Base-by-base conservation (phyloP, 2,888 invertebrate species). In the Stratiomys singularior region DNA sequence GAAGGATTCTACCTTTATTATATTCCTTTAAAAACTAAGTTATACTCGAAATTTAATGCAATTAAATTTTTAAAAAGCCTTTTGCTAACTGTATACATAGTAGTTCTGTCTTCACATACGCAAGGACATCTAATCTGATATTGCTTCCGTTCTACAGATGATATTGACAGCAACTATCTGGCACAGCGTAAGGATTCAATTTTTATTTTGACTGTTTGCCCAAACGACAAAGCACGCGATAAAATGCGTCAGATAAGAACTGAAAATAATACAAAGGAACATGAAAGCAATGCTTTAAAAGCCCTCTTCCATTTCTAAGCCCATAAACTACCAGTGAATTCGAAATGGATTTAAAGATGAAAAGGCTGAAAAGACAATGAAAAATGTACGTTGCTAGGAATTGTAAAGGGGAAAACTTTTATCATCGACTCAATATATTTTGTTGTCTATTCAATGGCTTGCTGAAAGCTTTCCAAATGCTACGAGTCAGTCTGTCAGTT, bases 271-370 rank as follows among this genome's bases (percentile, higher is more conserved):
- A 13, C 15, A 18, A 52, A 18, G 52, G 52, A 52, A 3, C n/a
- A 52, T 52, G 52, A 52, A 52, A 15, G 52, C 4, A 37, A 5
- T 18, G 15, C 52, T 52, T 52, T 18, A 18, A 18, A 52, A 52
- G 18, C 18, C 4, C 3, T 4, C 15, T 52, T 37, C 37, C 37
- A 37, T 52, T 13, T 5, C 18, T n/a, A 5, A 52, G 52, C 18
- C n/a, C 18, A 66, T 52, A 52, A 76, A 25, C 66, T 47, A 66
- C 66, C 64, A 46, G 66, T 47, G 37, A 52, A 47, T 52, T 64
- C 76, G 28, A 76, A 76, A 76, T 76, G 66, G 76, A 66, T 66
- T 76, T 76, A 27, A 66, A 76, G 76, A 64, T 76, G 76, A 25
- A 52, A 52, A 52, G 13, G 25, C 58, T 60, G 25, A 60, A 60